Evolutionary conservation across 92 coral and sea anemone genomes (phyloP).

Genomic region (Muricea muricata): DNA sequence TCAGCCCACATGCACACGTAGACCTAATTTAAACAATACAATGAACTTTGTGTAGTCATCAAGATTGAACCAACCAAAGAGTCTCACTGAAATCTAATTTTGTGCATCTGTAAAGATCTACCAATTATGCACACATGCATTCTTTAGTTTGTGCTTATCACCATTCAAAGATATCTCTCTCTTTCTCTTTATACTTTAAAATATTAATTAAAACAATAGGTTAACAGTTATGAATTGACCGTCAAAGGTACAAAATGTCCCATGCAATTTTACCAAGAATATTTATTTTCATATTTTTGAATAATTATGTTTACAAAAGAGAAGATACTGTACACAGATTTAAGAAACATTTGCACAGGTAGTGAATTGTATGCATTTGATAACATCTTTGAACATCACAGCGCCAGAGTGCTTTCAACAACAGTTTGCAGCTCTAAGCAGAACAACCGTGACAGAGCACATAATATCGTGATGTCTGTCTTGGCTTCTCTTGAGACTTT

Average conservation of each 20-base stretch:
- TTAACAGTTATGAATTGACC: too few species aligned
- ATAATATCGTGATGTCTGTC: neutral
- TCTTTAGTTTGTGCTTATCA: neutral
- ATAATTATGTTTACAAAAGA: constrained; percentile 29
- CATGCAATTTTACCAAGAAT: neutral
- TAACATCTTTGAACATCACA: constrained; percentile 26
- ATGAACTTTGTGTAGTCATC: too few species aligned
- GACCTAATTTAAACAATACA: too few species aligned
- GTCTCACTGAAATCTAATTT: too few species aligned
- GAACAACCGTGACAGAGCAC: neutral
- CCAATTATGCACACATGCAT: neutral
- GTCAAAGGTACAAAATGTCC: too few species aligned
- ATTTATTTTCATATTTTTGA: constrained; percentile 37
- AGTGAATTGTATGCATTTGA: constrained; percentile 19
- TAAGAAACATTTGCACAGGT: constrained; percentile 25
- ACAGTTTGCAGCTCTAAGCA: neutral
- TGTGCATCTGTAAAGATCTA: neutral
- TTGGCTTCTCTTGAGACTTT: constrained; percentile 10
- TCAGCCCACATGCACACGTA: too few species aligned
- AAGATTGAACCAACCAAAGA: too few species aligned
- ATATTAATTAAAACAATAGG: too few species aligned
- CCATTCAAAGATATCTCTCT: too few species aligned
- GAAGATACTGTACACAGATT: constrained; percentile 50
- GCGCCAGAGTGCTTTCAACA: neutral
- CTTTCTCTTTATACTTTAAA: too few species aligned